Percentiles rank a stretch among this genome's conserved stretches.
Conservation (phyloP, 1,140 invertebrate genomes). For the Protaetia brevitarsis region DNA sequence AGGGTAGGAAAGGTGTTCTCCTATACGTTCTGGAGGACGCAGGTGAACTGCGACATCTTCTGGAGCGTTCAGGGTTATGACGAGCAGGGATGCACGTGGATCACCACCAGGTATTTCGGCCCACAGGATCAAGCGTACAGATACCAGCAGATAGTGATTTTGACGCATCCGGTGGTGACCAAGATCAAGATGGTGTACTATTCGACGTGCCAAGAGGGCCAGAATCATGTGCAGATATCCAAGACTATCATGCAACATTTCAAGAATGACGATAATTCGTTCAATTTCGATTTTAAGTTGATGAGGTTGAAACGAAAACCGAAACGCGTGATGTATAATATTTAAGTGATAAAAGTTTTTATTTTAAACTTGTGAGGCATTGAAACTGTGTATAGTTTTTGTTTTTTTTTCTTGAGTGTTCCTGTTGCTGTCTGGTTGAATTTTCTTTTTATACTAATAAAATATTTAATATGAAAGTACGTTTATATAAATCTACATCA, state of each 20-base stretch:
- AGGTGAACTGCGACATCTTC: conserved; percentile 41
- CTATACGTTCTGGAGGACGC: conserved; percentile 45
- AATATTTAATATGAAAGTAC: neutral
- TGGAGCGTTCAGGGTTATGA: conserved; percentile 45
- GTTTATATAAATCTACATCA: neutral
- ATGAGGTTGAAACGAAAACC: conserved; percentile 37
- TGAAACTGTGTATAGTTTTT: neutral
- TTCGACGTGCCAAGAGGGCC: conserved; percentile 37
- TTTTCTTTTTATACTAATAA: no score
- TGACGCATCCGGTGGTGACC: conserved; percentile 40
- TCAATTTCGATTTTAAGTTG: conserved; percentile 43
- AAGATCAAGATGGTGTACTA: conserved; percentile 43
- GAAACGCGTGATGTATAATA: conserved; percentile 16
- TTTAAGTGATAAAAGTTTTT: neutral
- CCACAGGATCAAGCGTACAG: conserved; percentile 35
- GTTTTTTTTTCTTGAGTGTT: neutral
- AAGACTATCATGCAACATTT: conserved; percentile 42
- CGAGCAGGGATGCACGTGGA: conserved; percentile 39
- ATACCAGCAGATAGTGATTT: conserved; percentile 41
- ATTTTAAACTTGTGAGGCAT: no score
- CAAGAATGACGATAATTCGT: conserved; percentile 37
- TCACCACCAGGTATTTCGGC: conserved; percentile 43
- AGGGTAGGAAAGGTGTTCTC: conserved; percentile 43
- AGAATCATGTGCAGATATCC: conserved; percentile 42
- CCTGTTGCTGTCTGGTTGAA: no score